A percentile compares a stretch with the other conserved stretches of the same genome.
Evolutionary conservation across 2,888 invertebrate species (phyloP).

Genomic region (Idaea dimidiata): DNA sequence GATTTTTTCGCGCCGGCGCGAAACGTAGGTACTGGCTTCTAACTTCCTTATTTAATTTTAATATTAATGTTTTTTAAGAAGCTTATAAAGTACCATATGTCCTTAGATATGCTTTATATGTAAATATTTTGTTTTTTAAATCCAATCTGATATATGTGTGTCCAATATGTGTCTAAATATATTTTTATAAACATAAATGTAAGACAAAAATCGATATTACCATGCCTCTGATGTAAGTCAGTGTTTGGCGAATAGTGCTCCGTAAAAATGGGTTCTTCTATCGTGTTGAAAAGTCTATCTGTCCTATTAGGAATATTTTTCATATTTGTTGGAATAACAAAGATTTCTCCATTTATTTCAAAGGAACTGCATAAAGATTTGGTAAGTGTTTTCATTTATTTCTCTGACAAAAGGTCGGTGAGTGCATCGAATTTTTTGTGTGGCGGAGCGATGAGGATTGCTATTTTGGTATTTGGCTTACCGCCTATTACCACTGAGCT

Average conservation of each 20-base stretch:
- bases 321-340: conserved; percentile 96
- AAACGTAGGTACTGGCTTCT: conserved; percentile 54
- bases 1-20: conserved; percentile 80
- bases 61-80: not conserved
- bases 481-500: conserved; percentile 71
- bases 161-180: not conserved
- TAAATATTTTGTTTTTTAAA: not conserved
- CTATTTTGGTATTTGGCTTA: conserved; percentile 79
- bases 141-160: not conserved
- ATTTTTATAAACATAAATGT: conserved; percentile 10
- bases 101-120: not conserved
- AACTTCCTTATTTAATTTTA: conserved; percentile 25
- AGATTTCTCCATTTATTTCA: conserved; percentile 94
- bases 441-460: conserved; percentile 65
- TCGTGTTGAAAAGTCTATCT: conserved; percentile 94
- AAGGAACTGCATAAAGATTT: conserved; percentile 98
- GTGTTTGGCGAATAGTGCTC: conserved; percentile 31
- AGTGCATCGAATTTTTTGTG: conserved; percentile 66
- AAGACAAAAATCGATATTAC: conserved; percentile 24
- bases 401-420: conserved; percentile 53
- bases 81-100: not conserved
- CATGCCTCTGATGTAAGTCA: conserved; percentile 36
- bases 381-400: conserved; percentile 81
- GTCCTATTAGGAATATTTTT: conserved; percentile 96
- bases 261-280: conserved; percentile 80